These are phyloP conservation scores for Rhynchotus rufescens DNA, from an alignment of 2,797 vertebrate species.

Conservation along the genomic window DNA sequence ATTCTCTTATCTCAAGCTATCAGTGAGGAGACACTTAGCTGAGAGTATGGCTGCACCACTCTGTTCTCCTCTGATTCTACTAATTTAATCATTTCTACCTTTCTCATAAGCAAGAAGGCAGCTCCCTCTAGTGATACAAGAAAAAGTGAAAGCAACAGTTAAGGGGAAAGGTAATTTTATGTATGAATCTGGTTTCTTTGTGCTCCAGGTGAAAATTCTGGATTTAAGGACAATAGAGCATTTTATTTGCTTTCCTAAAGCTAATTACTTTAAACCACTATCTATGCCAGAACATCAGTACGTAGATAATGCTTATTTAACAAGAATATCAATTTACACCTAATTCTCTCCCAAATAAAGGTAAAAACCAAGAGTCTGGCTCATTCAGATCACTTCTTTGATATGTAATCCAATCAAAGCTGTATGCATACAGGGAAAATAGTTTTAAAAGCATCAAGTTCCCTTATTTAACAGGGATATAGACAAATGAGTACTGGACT, in stretches of 20 bases:
- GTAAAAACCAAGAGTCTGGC: not conserved
- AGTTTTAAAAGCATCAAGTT: not conserved
- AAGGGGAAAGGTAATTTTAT: not conserved
- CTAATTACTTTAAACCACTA: not conserved
- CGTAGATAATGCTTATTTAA: not conserved
- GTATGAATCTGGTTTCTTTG: not conserved
- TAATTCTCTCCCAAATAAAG: not conserved
- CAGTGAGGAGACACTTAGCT: not conserved
- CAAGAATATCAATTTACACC: not conserved
- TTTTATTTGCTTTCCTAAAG: not conserved
- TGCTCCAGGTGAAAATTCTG: not conserved
- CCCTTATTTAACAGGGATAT: not conserved
- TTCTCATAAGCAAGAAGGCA: conserved; percentile 34
- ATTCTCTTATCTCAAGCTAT: not conserved
- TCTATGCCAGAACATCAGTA: not conserved
- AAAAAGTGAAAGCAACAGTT: not conserved
- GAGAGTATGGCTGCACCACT: not conserved
- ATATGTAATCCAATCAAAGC: not conserved
- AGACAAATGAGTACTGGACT: not conserved
- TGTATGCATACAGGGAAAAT: not conserved
- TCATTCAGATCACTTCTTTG: not conserved
- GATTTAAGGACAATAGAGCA: not conserved
- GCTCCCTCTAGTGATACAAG: conserved; percentile 66
- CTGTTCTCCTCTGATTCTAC: not conserved
- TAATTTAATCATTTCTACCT: not conserved